Evolutionary conservation across 2,888 invertebrate genomes (phyloP).

Genomic region (Callosobruchus maculatus): DNA sequence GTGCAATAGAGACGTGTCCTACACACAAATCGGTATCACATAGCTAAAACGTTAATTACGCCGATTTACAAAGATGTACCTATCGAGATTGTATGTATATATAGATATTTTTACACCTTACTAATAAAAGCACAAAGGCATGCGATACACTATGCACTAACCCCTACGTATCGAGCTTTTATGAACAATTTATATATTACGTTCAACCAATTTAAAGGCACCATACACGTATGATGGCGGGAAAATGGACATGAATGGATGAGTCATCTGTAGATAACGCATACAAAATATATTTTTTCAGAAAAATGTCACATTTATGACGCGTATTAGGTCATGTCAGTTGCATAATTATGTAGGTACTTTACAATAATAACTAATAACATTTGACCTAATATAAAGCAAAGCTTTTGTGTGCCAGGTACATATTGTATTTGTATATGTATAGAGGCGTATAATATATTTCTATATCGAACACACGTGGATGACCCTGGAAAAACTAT

Average conservation of each 20-base stretch:
- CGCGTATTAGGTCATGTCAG: neutral
- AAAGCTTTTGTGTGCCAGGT: neutral
- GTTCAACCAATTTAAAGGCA: neutral
- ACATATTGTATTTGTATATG: neutral
- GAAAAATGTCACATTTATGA: neutral
- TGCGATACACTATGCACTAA: neutral
- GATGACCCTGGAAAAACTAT: neutral
- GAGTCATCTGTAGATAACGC: neutral
- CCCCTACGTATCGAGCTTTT: neutral
- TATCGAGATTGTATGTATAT: neutral
- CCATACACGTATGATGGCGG: neutral
- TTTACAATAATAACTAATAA: neutral
- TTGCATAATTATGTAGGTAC: neutral
- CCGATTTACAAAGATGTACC: neutral
- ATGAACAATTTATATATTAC: too few relatives aligned
- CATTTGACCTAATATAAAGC: neutral
- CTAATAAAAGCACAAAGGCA: neutral
- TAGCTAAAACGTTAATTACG: neutral
- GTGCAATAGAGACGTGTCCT: neutral
- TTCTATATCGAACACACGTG: neutral
- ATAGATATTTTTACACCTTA: neutral
- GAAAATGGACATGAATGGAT: neutral
- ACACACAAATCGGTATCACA: neutral
- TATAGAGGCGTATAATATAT: neutral
- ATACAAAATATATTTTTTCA: neutral